Evolutionary conservation across 2,113 vertebrate genomes (phyloP), one percentile per base, ranked within the genome.

Genomic region (Megaptera novaeangliae): DNA sequence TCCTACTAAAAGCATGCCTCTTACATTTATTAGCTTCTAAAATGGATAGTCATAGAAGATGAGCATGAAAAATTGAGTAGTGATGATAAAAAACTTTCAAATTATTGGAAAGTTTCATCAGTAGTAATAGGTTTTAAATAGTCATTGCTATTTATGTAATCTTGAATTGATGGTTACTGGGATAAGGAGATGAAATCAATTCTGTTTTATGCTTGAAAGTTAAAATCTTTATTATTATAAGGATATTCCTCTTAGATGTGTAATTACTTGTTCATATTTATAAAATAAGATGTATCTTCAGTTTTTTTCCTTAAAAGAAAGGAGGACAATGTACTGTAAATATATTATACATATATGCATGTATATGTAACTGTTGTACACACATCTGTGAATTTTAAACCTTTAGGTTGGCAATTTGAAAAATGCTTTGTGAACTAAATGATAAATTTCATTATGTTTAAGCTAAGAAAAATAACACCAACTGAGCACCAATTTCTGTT

Each of bases 31-130:
- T 88, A 88, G 61, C 27, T n/a, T 96, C 89, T 91, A 86, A 95
- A 95, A 34, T 66, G 85, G 61, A 68, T 64, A 85, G 18, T 85
- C 55, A 34, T 86, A 86, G 92, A 96, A 93, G 59, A 88, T 84
- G 46, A 44, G 31, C 77, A 77, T 95, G 85, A 96, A 96, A 96
- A 92, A 91, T 77, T 98, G 68, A 95, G 23, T 64, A 81, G 44
- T 93, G 39, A 72, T 94, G 81, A 85, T 91, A 74, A 95, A 96
- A 95, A 61, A 95, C 36, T 52, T 52, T 66, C 52, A 77, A 78
- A 77, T 94, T 93, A 80, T 7, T 89, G 66, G 72, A 86, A 91
- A 88, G 61, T 95, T 93, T 97, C 46, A 85, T 96, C 18, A 86
- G 34, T 80, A 46, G 27, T 78, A 82, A 52, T 92, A 55, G 89